Percentiles rank a stretch among this genome's conserved stretches.
Conservation (phyloP, 35 echinoderm and acorn worm genomes). For the Lytechinus variegatus region DNA sequence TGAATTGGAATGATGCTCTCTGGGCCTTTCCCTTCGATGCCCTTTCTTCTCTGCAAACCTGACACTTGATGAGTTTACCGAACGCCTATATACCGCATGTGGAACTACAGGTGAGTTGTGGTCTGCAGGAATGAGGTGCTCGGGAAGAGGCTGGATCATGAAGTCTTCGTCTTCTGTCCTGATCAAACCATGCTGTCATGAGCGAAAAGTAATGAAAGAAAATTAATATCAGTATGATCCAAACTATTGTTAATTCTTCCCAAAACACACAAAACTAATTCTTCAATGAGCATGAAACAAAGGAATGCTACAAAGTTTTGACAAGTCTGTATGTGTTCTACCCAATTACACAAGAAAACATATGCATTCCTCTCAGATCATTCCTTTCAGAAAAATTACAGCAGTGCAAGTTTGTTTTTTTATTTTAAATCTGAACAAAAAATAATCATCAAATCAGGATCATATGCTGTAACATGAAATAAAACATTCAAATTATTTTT, state of each 20-base stretch:
- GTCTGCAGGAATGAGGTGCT: constrained; percentile 60
- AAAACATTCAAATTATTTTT: too few species aligned
- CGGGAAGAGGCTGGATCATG: constrained; percentile 77
- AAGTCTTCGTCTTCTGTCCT: constrained; percentile 75
- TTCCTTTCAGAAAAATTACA: too few species aligned
- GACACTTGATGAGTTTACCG: constrained; percentile 38
- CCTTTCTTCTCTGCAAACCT: constrained; percentile 45
- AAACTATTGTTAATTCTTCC: not conserved
- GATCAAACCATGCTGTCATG: constrained; percentile 74
- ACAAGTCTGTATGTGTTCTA: too few species aligned
- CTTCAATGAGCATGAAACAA: too few species aligned
- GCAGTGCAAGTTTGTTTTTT: too few species aligned
- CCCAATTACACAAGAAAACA: too few species aligned
- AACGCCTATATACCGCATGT: constrained; percentile 84
- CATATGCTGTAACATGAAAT: too few species aligned
- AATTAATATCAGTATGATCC: not conserved
- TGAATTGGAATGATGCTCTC: constrained; percentile 53
- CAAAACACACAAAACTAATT: too few species aligned
- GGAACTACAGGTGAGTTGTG: constrained; percentile 50
- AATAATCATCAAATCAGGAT: too few species aligned
- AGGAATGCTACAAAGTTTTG: too few species aligned
- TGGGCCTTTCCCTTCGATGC: not conserved
- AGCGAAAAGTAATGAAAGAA: not conserved
- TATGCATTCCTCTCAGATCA: too few species aligned
- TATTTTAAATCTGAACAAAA: too few species aligned